Evolutionary conservation across 1,140 invertebrate species (phyloP).

Genomic region (Nymphalis io): DNA sequence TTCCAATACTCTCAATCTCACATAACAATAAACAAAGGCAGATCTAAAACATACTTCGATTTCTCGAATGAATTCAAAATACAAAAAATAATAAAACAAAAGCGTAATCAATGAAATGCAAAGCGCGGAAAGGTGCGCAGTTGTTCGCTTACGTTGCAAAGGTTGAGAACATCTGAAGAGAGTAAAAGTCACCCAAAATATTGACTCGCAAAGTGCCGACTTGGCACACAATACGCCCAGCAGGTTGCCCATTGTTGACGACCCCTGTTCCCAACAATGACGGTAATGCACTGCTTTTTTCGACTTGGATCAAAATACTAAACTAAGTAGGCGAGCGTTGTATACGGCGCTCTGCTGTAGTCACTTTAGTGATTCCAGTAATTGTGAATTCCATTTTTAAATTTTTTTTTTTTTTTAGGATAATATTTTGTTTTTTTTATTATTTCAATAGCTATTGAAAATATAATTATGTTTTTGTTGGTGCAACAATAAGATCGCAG

Average conservation of each 20-base stretch:
- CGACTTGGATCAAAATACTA: conserved; percentile 54
- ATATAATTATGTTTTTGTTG: too few species aligned
- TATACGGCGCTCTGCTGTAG: conserved; percentile 18
- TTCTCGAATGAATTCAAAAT: conserved; percentile 56
- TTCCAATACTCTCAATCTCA: conserved; percentile 18
- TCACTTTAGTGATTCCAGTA: conserved; percentile 11
- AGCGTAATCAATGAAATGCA: conserved; percentile 59
- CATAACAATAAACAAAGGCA: conserved; percentile 17
- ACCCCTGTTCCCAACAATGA: conserved; percentile 62
- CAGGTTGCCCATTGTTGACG: conserved; percentile 69
- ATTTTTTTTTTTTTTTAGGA: background rate
- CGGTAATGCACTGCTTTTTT: conserved; percentile 75
- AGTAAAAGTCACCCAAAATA: conserved; percentile 76
- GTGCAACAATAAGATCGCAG: too few species aligned
- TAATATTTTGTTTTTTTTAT: background rate
- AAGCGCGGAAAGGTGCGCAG: conserved; percentile 58
- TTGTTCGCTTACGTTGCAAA: conserved; percentile 68
- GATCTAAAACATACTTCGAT: conserved; percentile 37
- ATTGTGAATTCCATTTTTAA: background rate
- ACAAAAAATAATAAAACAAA: conserved; percentile 54
- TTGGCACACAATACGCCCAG: conserved; percentile 67
- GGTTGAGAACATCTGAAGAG: conserved; percentile 53
- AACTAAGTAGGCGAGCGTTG: conserved; percentile 48
- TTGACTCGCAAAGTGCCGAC: conserved; percentile 76
- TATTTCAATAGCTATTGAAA: too few species aligned